phyloP scores from a whole-genome alignment of 2,797 vertebrate species.

The Coendou prehensilis region DNA sequence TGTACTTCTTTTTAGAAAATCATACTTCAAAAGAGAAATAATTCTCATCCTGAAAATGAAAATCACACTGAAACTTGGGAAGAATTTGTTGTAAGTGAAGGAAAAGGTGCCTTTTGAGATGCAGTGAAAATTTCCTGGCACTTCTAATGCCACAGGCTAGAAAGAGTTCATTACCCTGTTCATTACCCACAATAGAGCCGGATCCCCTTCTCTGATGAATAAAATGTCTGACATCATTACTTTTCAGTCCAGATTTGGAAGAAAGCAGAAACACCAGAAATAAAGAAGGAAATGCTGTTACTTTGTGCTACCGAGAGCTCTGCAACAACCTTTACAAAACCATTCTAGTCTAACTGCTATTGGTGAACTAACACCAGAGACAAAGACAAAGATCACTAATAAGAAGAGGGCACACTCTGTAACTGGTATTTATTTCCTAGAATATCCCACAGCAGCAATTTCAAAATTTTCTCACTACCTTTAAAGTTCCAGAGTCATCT shows the following conservation, averaged over 20 bases:
- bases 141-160: slow-evolving; percentile 36
- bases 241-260: slow-evolving; percentile 52
- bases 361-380: slow-evolving; percentile 33
- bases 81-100: slow-evolving; percentile 43
- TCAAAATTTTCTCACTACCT: not conserved
- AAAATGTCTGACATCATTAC: not conserved
- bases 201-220: not conserved
- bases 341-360: not conserved
- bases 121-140: not conserved
- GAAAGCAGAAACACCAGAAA: slow-evolving; percentile 2
- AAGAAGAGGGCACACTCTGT: not conserved
- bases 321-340: not conserved
- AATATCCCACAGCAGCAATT: not conserved
- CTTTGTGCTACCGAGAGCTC: not conserved
- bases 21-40: slow-evolving; percentile 26
- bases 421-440: not conserved
- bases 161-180: not conserved
- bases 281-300: not conserved
- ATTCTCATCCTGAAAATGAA: slow-evolving; percentile 10
- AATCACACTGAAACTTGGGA: not conserved
- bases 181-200: not conserved
- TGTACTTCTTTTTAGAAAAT: slow-evolving; percentile 64
- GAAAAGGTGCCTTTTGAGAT: slow-evolving; percentile 26
- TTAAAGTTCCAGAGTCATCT: not conserved
- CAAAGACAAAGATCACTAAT: not conserved